A percentile compares a stretch with the other conserved stretches of the same genome.
Conservation (phyloP, 1,140 invertebrate species). For the Archivesica marissinica region DNA sequence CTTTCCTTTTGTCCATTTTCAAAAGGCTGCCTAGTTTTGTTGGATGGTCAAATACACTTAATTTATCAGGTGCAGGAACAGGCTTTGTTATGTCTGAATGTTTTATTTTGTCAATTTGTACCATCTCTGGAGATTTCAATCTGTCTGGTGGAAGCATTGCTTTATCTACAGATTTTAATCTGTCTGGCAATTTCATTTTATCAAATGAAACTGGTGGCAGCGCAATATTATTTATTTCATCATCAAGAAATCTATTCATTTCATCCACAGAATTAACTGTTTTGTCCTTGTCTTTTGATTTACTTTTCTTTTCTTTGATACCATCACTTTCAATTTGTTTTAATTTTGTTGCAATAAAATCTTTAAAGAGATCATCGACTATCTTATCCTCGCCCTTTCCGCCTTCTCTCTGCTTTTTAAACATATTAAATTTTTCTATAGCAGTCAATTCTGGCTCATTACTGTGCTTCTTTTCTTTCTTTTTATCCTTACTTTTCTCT, state of each 20-base stretch:
- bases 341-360: slow-evolving; percentile 57
- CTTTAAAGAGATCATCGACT: slow-evolving; percentile 62
- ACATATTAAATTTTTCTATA: slow-evolving; percentile 59
- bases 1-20: background rate
- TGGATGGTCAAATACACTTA: slow-evolving; percentile 26
- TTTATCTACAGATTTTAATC: background rate
- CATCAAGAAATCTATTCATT: slow-evolving; percentile 84
- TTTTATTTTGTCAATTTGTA: background rate
- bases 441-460: slow-evolving; percentile 31
- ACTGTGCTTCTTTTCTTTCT: background rate
- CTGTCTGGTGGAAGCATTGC: background rate
- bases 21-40: slow-evolving; percentile 20
- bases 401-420: slow-evolving; percentile 55
- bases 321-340: slow-evolving; percentile 55
- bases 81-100: background rate
- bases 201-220: background rate
- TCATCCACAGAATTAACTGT: slow-evolving; percentile 81
- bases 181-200: background rate
- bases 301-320: slow-evolving; percentile 10
- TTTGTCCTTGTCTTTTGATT: slow-evolving; percentile 47
- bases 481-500: slow-evolving; percentile 35
- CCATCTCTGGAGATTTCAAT: background rate
- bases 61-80: background rate
- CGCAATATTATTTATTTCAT: slow-evolving; percentile 72
- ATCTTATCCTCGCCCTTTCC: slow-evolving; percentile 44